Base-by-base conservation (phyloP, 2,888 invertebrate genomes). In the Standfussiana lucernea region DNA sequence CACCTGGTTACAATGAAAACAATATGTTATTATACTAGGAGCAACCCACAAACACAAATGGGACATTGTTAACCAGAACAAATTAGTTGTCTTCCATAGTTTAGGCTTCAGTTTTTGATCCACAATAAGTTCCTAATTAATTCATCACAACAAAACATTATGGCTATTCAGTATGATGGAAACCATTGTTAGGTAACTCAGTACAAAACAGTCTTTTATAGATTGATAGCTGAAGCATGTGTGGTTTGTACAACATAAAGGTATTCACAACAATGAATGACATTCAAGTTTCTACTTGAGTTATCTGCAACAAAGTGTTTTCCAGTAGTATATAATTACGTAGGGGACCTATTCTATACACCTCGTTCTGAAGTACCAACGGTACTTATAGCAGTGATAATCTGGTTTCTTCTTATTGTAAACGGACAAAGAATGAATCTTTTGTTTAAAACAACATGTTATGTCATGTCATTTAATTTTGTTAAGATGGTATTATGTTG, bases 1-100 rank as follows among this genome's bases (percentile, higher is more conserved):
- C 78, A 99, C 99, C 98, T 99, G 96, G 45, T 89, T 90, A 80
- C 71, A 84, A 75, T 77, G 69, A 82, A 72, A 72, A 72, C 1
- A 73, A 53, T 37, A 71, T 47, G 7, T 69, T 66, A 66, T 28
- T 64, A 47, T n/a, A 24, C 6, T 61, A 32, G 13, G 7, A 61
- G 24, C 10, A 37, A 62, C 24, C 13, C 62, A 62, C n/a, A 35
- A 59, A 56, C 56, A 56, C 53, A 15, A 56, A 15, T 28, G 15
- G 15, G n/a, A n/a, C n/a, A n/a, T n/a, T n/a, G 32, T 67, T 56
- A 56, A n/a, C 11, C 21, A 32, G 11, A 28, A 47, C 5, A 74
- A 24, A 75, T 59, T 13, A 59, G 2, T 45, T 15, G 11, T 50
- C n/a, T n/a, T 37, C 53, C 4, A 74, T 7, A 75, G 6, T 59